Evolutionary conservation across 2,888 invertebrate genomes (phyloP).

Genomic region (Cephonodes hylas): DNA sequence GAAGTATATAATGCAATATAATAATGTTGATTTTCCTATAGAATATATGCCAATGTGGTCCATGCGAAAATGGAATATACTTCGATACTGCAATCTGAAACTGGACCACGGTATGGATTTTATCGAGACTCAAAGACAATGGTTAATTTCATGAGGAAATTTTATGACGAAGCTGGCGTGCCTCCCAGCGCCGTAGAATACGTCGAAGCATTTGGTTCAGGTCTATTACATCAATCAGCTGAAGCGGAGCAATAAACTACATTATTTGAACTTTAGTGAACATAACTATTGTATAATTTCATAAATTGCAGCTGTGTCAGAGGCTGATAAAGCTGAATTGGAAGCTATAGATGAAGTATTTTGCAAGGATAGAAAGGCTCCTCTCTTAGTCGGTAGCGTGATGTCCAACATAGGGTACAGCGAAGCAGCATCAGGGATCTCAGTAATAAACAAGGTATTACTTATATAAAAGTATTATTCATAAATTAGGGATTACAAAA

Average conservation of each 20-base stretch:
- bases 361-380: constrained; percentile 74
- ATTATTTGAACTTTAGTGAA: background rate
- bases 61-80: constrained; percentile 38
- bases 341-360: constrained; percentile 81
- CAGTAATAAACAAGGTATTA: constrained; percentile 82
- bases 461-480: too few relatives aligned
- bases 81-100: constrained; percentile 21
- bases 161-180: constrained; percentile 81
- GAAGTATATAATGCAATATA: background rate
- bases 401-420: constrained; percentile 60
- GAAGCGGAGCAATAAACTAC: background rate
- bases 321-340: constrained; percentile 83
- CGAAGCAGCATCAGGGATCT: constrained; percentile 64
- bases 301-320: constrained; percentile 53
- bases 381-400: constrained; percentile 77
- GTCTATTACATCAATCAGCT: constrained; percentile 36
- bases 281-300: background rate
- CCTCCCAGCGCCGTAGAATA: constrained; percentile 80
- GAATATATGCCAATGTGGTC: constrained; percentile 43
- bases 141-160: constrained; percentile 37
- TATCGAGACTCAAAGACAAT: constrained; percentile 30
- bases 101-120: constrained; percentile 33
- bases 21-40: constrained; percentile 23
- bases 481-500: too few relatives aligned
- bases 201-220: constrained; percentile 86